Evolutionary conservation across 2,113 vertebrate species (phyloP).

Genomic region (Oxygymnocypris stewartii): DNA sequence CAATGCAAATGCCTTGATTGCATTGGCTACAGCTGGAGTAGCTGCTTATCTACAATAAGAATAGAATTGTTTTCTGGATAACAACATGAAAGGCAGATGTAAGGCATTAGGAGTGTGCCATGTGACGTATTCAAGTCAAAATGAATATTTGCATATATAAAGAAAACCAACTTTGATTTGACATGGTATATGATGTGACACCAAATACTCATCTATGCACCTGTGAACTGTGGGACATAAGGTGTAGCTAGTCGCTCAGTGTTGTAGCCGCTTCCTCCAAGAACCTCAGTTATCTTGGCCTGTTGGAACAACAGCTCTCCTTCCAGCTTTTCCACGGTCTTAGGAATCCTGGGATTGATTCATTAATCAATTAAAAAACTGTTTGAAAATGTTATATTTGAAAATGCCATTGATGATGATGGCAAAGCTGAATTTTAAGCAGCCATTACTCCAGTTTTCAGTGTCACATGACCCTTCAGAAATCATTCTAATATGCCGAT

Average conservation of each 20-base stretch:
- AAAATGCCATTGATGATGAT: too few relatives aligned
- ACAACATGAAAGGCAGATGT: neutral
- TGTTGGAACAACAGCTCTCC: slow-evolving; percentile 87
- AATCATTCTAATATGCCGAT: neutral
- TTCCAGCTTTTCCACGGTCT: slow-evolving; percentile 78
- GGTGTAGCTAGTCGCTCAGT: slow-evolving; percentile 86
- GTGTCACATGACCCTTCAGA: neutral
- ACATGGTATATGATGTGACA: too few relatives aligned
- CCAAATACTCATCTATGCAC: slow-evolving; percentile 49
- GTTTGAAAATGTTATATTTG: too few relatives aligned
- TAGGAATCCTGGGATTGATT: slow-evolving; percentile 74
- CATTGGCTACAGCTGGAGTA: neutral
- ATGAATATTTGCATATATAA: neutral
- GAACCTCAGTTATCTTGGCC: slow-evolving; percentile 91
- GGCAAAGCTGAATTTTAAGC: too few relatives aligned
- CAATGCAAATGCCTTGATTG: slow-evolving; percentile 25
- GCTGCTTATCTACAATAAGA: neutral
- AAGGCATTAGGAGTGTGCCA: neutral
- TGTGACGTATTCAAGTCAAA: too few relatives aligned
- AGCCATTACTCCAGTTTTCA: neutral
- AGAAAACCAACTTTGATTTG: neutral
- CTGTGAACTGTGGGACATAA: slow-evolving; percentile 86
- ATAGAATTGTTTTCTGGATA: neutral
- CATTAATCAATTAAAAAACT: too few relatives aligned
- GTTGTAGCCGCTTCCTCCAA: slow-evolving; percentile 95